phyloP scores from a whole-genome alignment of 2,888 invertebrate species.

The Mechanitis messenoides region DNA sequence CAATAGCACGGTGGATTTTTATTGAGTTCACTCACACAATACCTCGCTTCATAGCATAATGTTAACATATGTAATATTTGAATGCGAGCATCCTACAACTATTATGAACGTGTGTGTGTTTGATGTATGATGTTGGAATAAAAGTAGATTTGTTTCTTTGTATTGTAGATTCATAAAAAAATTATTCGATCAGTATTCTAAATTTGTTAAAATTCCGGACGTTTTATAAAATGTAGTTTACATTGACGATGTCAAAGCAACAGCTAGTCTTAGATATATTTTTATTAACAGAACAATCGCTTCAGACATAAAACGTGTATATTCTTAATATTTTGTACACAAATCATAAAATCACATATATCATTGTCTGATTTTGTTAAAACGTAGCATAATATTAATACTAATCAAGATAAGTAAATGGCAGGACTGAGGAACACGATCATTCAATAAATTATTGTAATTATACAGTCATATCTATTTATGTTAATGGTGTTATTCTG shows the following conservation, averaged over 20 bases:
- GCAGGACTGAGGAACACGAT: conserved; percentile 7
- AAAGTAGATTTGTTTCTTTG: no score
- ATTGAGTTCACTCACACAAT: conserved; percentile 35
- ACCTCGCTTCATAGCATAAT: conserved; percentile 31
- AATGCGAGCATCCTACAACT: no score
- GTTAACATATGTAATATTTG: neutral
- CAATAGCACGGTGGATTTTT: conserved; percentile 43
- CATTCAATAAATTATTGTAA: conserved; percentile 13
- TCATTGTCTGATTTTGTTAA: conserved; percentile 1
- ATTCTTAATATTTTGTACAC: neutral
- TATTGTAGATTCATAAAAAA: no score
- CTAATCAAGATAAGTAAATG: conserved; percentile 8
- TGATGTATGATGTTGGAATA: no score
- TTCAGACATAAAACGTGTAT: no score
- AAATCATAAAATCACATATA: conserved; percentile 1
- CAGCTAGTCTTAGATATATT: no score
- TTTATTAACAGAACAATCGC: no score
- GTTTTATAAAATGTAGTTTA: no score
- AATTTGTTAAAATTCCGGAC: no score
- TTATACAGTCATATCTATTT: conserved; percentile 6
- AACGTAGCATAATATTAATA: conserved; percentile 5
- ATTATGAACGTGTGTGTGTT: no score
- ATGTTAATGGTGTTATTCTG: neutral
- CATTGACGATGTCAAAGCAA: no score
- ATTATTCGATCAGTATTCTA: no score